A percentile compares a stretch with the other conserved stretches of the same genome.
Evolutionary conservation across 1,140 invertebrate genomes (phyloP).

Genomic region (Drosophila guanche): DNA sequence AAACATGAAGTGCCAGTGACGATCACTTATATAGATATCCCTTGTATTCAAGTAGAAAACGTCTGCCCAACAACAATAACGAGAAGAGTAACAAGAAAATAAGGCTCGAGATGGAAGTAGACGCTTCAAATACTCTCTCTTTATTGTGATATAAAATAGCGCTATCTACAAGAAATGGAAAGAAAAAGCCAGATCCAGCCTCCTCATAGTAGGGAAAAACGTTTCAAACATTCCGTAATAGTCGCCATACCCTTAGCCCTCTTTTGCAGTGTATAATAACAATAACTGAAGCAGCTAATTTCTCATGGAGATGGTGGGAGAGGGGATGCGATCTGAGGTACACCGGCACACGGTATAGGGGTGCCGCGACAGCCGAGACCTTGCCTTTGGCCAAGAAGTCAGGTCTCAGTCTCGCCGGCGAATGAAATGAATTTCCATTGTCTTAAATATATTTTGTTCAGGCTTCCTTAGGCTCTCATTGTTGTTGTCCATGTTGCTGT

Average conservation of each 20-base stretch:
- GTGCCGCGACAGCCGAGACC: constrained; percentile 33
- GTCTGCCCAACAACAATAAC: constrained; percentile 60
- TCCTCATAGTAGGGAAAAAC: too few relatives aligned
- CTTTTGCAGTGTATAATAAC: constrained; percentile 18
- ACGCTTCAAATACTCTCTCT: too few relatives aligned
- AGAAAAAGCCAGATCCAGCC: too few relatives aligned
- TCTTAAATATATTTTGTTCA: constrained; percentile 61
- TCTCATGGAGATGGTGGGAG: constrained; percentile 59
- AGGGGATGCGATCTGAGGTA: constrained; percentile 3
- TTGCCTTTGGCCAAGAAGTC: constrained; percentile 72
- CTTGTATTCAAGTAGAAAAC: constrained; percentile 31
- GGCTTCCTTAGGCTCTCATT: constrained; percentile 48
- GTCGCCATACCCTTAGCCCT: too few relatives aligned
- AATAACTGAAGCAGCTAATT: constrained; percentile 80
- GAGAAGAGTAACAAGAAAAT: too few relatives aligned
- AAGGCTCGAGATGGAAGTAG: too few relatives aligned
- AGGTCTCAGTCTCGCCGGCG: constrained; percentile 30
- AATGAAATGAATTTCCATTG: constrained; percentile 77
- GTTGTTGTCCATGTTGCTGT: constrained; percentile 29
- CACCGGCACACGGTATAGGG: too few relatives aligned
- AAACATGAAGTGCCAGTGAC: constrained; percentile 76
- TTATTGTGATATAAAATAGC: too few relatives aligned
- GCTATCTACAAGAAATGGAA: too few relatives aligned
- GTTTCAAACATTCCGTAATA: too few relatives aligned
- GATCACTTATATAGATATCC: constrained; percentile 72